phyloP scores from a whole-genome alignment of 35 echinoderm and acorn worm genomes.

The Strongylocentrotus purpuratus region DNA sequence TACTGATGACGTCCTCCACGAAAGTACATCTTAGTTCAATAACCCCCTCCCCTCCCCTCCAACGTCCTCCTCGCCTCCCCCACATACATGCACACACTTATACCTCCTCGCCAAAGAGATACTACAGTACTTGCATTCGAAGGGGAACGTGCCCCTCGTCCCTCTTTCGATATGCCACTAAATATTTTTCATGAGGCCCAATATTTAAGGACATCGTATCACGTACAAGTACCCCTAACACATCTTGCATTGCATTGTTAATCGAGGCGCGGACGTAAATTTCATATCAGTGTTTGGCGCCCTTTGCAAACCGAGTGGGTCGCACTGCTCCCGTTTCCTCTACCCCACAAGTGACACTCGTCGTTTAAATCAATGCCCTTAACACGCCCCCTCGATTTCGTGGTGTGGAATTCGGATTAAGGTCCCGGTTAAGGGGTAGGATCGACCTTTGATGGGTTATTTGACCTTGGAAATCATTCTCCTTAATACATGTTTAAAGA shows the following conservation, averaged over 20 bases:
- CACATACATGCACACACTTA: no score
- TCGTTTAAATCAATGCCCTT: background rate
- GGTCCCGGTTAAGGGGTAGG: background rate
- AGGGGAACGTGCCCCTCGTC: no score
- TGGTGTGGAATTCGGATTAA: background rate
- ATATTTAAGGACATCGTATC: background rate
- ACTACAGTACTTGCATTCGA: no score
- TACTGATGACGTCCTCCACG: no score
- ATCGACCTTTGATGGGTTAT: background rate
- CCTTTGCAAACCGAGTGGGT: background rate
- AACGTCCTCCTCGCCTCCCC: no score
- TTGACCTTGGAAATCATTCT: background rate
- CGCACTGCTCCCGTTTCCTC: background rate
- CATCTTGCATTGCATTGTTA: background rate
- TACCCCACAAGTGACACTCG: background rate
- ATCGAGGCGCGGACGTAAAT: background rate
- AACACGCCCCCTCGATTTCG: background rate
- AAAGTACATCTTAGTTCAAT: no score
- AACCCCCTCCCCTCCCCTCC: no score
- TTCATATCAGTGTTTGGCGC: background rate
- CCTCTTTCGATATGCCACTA: no score
- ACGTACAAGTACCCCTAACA: background rate
- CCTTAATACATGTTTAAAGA: background rate
- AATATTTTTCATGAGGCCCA: no score
- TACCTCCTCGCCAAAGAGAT: no score